Evolutionary conservation across 2,113 vertebrate species (phyloP), one percentile per base, ranked within the genome.

Genomic region (Hippocampus comes): DNA sequence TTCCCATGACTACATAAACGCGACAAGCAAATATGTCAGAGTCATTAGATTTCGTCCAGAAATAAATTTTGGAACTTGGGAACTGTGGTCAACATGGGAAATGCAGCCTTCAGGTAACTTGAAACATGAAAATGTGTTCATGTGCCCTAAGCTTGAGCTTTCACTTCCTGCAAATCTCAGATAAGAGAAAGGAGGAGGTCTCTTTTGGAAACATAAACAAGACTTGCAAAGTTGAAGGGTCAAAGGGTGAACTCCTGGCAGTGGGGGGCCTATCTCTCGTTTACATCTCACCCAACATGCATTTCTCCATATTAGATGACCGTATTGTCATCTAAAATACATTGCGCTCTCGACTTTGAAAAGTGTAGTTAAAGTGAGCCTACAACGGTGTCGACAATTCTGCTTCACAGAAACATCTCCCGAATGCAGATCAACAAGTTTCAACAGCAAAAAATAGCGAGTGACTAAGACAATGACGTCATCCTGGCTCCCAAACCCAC

Each of bases 361-460:
- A 11, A 27, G 63, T 10, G 27, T 41, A 48, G 21, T 65, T 42
- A 27, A 30, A 18, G 17, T 59, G 59, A 51, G 55, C 55, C 30
- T 64, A n/a, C 23, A 21, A 25, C 49, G 9, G 55, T 20, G 23
- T 27, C 53, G 57, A 46, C 27, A 14, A 34, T 23, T 42, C 9
- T 67, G 53, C 67, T 48, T 25, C 9, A 34, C 34, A 17, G 48
- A 89, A 75, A 74, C 30, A 88, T 87, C 69, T 75, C 66, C 72
- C 88, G 88, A 91, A 91, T 90, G 88, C 59, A 60, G 85, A 86
- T 69, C 3, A 82, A 88, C 88, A 82, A 27, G 68, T 77, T 70
- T 30, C 55, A 51, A 77, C 68, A 67, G 55, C 53, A 25, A 68
- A 64, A 30, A 63, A 71, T 41, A 27, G n/a, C 15, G 30, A 73